Percentiles rank a stretch among this genome's conserved stretches.
Evolutionary conservation across 2,888 invertebrate genomes (phyloP).

Genomic region (Xestia rhomboidea): DNA sequence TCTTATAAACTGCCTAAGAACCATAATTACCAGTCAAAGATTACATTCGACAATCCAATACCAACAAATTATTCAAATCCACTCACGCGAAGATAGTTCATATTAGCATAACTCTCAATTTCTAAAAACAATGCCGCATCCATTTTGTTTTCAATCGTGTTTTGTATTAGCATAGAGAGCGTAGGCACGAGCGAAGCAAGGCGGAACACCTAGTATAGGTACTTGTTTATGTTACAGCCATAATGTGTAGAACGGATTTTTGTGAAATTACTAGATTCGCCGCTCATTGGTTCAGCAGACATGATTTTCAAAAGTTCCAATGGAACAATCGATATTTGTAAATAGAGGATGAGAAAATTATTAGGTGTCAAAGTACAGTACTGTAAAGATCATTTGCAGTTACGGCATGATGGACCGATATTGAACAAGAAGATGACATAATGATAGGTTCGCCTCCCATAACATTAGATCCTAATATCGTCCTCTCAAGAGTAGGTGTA

Average conservation of each 20-base stretch:
- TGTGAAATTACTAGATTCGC: constrained; percentile 9
- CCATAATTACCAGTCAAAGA: constrained; percentile 22
- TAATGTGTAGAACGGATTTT: constrained; percentile 7
- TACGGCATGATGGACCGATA: constrained; percentile 15
- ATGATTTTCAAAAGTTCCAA: background rate
- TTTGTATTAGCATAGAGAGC: constrained; percentile 69
- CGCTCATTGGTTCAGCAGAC: background rate
- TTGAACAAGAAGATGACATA: constrained; percentile 25
- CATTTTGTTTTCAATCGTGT: constrained; percentile 66
- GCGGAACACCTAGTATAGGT: constrained; percentile 62
- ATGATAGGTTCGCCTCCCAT: constrained; percentile 43
- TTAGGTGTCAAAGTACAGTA: constrained; percentile 27
- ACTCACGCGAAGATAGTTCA: constrained; percentile 65
- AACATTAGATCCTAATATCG: constrained; percentile 29
- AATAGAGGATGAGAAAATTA: background rate
- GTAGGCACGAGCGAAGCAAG: constrained; percentile 69
- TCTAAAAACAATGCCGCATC: constrained; percentile 76
- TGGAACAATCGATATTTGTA: background rate
- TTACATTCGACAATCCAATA: constrained; percentile 54
- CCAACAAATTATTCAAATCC: constrained; percentile 52
- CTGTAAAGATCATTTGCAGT: constrained; percentile 5
- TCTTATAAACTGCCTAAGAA: background rate
- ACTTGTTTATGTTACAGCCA: constrained; percentile 54
- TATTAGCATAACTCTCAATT: constrained; percentile 77
- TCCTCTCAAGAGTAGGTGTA: constrained; percentile 11